These are phyloP conservation scores for Rugalucina vietnamica DNA, from an alignment of 2,888 invertebrate genomes.

Conservation along the genomic window DNA sequence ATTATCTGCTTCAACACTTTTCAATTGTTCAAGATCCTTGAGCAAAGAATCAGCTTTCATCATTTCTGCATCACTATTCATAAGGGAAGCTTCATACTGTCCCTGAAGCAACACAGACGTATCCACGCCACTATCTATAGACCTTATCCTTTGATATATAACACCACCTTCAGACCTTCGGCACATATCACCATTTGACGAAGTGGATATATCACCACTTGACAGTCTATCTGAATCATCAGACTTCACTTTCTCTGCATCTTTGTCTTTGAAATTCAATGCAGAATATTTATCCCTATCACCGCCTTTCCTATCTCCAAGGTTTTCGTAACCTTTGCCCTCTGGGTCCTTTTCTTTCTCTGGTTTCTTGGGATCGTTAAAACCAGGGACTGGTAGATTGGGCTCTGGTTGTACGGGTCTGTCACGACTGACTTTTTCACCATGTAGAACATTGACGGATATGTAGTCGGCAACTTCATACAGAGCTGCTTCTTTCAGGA, in stretches of 20 bases:
- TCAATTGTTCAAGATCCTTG: no score
- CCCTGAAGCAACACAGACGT: slow-evolving; percentile 23
- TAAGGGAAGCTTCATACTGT: background rate
- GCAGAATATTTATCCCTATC: background rate
- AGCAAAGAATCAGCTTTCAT: no score
- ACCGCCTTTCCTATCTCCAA: background rate
- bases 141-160: slow-evolving; percentile 36
- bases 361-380: slow-evolving; percentile 11
- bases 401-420: background rate
- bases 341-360: background rate
- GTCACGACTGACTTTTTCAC: slow-evolving; percentile 43
- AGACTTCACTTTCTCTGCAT: background rate
- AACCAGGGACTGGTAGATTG: slow-evolving; percentile 21
- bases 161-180: slow-evolving; percentile 11
- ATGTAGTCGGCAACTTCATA: slow-evolving; percentile 72
- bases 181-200: background rate
- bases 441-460: slow-evolving; percentile 64
- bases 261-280: background rate
- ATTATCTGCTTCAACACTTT: background rate
- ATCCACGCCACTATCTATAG: slow-evolving; percentile 58
- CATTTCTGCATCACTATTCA: background rate
- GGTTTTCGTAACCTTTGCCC: background rate
- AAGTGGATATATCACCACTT: background rate
- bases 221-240: background rate
- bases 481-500: slow-evolving; percentile 58